These are phyloP conservation scores for Phymastichus coffea DNA, from an alignment of 1,140 invertebrate species.

Conservation along the genomic window DNA sequence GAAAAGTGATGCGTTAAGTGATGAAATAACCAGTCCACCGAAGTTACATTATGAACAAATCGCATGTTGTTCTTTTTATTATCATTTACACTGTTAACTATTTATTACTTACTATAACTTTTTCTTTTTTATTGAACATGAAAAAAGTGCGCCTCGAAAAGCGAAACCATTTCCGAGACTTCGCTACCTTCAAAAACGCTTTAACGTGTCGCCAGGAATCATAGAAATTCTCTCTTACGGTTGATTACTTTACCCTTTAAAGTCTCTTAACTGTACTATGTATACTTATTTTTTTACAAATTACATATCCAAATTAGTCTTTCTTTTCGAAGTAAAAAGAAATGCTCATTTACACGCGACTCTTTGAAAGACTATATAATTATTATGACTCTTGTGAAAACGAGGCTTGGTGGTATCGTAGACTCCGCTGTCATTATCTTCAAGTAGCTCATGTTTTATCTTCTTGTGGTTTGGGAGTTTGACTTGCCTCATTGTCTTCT, in stretches of 20 bases:
- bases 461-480: too few relatives aligned
- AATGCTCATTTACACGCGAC: background rate
- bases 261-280: too few relatives aligned
- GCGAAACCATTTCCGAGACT: slow-evolving; percentile 20
- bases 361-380: slow-evolving; percentile 11
- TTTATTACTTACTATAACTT: background rate
- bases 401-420: too few relatives aligned
- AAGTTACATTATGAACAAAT: slow-evolving; percentile 18
- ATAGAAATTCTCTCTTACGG: too few relatives aligned
- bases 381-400: too few relatives aligned
- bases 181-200: too few relatives aligned
- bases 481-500: too few relatives aligned
- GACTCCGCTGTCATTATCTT: too few relatives aligned
- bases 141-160: slow-evolving; percentile 1
- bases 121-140: slow-evolving; percentile 11
- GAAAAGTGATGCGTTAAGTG: slow-evolving; percentile 16
- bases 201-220: too few relatives aligned
- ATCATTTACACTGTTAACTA: slow-evolving; percentile 9
- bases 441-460: too few relatives aligned
- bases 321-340: background rate
- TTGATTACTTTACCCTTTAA: too few relatives aligned
- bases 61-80: slow-evolving; percentile 2
- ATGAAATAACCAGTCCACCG: slow-evolving; percentile 13
- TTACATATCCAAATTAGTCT: slow-evolving; percentile 6
- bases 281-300: slow-evolving; percentile 7